Evolutionary conservation across 2,888 invertebrate genomes (phyloP), one percentile per base, ranked within the genome.

Genomic region (Heteromyza rotundicornis): DNA sequence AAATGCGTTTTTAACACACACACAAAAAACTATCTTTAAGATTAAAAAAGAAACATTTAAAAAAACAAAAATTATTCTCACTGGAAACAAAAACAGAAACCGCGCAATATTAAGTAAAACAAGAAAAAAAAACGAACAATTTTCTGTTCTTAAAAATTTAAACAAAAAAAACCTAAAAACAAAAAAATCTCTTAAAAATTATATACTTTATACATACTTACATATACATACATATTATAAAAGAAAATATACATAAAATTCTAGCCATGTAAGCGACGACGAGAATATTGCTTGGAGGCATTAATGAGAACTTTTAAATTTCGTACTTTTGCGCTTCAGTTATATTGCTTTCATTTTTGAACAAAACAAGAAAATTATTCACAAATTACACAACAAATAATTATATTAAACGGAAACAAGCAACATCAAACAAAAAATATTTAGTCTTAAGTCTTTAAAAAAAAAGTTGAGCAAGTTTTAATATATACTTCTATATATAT

Each of bases 181-280:
- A 16, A 24, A 22, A 32, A 51, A 58, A 51, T 52, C 36, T 52
- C 35, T 40, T 14, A n/a, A n/a, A n/a, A n/a, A n/a, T n/a, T n/a
- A 40, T 40, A 40, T n/a, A 40, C 10, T 10, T 47, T 47, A 20
- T 57, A 54, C 59, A 65, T 65, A 64, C 57, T 64, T 66, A 58
- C 52, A 65, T 65, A 57, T 32, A 59, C 40, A 44, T 57, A 57
- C 23, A 64, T 40, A 67, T 24, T 62, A 49, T 63, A 49, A 64
- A 36, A 57, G 16, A 19, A 62, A 40, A 51, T 57, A 55, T 56
- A 64, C 40, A 51, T 51, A 63, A 56, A 62, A 57, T 59, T 62
- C 14, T 40, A 40, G 40, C 14, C 12, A n/a, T 40, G 40, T 40
- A 40, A 40, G 40, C 10, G 27, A 27, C 7, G 27, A 27, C 27